Conservation (phyloP, 2,113 vertebrate genomes). For the Cardinalis cardinalis region DNA sequence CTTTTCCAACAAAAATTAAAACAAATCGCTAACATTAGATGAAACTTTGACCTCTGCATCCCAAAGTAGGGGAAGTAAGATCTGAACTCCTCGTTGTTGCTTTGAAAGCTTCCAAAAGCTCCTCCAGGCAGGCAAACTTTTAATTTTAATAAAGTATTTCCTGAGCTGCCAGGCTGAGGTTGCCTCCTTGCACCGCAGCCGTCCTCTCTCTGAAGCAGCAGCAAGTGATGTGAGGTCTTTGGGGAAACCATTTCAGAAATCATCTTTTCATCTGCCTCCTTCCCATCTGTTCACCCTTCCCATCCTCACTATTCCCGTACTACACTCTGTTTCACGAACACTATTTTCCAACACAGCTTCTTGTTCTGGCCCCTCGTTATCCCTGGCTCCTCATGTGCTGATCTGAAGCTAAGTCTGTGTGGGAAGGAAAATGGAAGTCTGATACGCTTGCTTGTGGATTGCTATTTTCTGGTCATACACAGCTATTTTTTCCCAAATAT, state of each 20-base stretch:
- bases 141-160: background rate
- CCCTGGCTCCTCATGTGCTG: fast-evolving
- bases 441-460: background rate
- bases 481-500: background rate
- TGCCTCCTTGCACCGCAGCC: background rate
- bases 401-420: background rate
- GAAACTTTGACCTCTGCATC: slow-evolving; percentile 18
- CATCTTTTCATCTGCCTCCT: background rate
- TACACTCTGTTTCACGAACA: background rate
- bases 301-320: background rate
- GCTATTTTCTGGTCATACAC: background rate
- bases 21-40: slow-evolving; percentile 31
- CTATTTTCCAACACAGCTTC: background rate
- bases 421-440: background rate
- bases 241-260: background rate
- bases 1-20: slow-evolving; percentile 45
- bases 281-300: background rate
- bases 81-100: background rate
- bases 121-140: background rate
- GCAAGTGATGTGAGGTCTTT: background rate
- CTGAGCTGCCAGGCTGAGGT: background rate
- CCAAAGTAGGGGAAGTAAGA: background rate
- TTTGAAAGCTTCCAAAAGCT: background rate
- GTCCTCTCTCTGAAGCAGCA: fast-evolving
- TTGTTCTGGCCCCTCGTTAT: background rate